Evolutionary conservation across 2,113 vertebrate genomes (phyloP).

Genomic region (Chionomys nivalis): DNA sequence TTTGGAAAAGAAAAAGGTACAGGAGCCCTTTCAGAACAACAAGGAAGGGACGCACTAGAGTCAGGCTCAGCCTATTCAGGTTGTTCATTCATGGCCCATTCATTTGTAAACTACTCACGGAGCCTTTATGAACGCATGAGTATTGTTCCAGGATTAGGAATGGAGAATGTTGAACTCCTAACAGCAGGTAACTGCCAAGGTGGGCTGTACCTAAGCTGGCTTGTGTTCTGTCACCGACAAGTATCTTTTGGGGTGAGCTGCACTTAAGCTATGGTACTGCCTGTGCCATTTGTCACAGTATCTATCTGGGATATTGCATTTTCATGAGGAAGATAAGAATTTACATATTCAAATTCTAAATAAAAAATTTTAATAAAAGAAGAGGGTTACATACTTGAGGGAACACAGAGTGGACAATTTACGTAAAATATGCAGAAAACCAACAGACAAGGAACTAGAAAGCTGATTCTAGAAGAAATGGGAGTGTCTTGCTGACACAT

Average conservation of each 20-base stretch:
- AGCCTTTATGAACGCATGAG: neutral
- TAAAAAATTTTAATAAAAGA: neutral
- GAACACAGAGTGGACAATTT: neutral
- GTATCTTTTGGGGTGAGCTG: neutral
- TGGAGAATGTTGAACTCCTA: neutral
- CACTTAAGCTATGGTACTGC: neutral
- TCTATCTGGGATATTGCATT: neutral
- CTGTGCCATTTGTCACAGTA: neutral
- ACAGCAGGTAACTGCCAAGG: neutral
- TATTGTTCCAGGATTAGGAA: neutral
- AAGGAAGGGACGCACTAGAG: neutral
- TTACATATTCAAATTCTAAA: neutral
- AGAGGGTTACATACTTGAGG: neutral
- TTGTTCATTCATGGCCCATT: neutral
- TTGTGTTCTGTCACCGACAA: neutral
- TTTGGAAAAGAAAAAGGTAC: neutral
- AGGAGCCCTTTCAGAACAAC: neutral
- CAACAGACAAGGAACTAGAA: conserved; percentile 50
- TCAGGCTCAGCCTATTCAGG: neutral
- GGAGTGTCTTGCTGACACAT: conserved; percentile 49
- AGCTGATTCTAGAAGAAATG: conserved; percentile 10
- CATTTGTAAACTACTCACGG: conserved; percentile 42
- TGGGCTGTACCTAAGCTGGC: neutral
- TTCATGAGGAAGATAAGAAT: neutral
- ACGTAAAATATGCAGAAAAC: conserved; percentile 1